Conservation (phyloP, 2,888 invertebrate genomes). For the Creontiades dilutus region DNA sequence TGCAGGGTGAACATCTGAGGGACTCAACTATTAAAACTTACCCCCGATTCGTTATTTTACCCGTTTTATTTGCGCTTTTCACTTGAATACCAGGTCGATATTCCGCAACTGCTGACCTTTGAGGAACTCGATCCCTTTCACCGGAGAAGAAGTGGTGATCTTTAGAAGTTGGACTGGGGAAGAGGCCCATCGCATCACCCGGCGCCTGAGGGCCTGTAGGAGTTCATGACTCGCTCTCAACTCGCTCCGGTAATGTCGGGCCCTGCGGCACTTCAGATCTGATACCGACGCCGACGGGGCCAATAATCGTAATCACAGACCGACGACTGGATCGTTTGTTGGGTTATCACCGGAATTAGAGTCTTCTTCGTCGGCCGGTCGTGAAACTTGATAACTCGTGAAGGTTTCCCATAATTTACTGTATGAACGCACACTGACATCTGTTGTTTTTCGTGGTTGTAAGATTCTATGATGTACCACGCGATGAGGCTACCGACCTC, state of each 20-base stretch:
- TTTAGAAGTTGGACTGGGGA: neutral
- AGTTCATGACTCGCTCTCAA: conserved; percentile 23
- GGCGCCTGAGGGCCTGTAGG: conserved; percentile 13
- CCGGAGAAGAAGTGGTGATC: conserved; percentile 17
- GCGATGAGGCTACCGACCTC: no score
- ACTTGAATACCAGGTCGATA: no score
- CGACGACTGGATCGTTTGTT: conserved; percentile 14
- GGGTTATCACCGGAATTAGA: conserved; percentile 12
- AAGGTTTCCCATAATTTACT: neutral
- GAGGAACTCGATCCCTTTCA: neutral
- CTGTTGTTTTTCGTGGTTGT: no score
- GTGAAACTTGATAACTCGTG: neutral
- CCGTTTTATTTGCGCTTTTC: no score
- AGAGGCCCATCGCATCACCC: neutral
- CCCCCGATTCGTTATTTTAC: no score
- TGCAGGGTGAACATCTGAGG: no score
- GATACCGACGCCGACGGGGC: conserved; percentile 25
- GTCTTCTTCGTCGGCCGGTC: neutral
- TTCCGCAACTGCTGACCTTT: conserved; percentile 17
- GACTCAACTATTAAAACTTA: no score
- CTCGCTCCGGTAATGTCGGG: conserved; percentile 1
- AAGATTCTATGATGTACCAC: no score
- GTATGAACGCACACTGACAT: neutral
- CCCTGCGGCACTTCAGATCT: neutral
- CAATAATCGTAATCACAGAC: conserved; percentile 32